These are phyloP conservation scores for Drosophila anomelani DNA, from an alignment of 2,888 invertebrate genomes.

Conservation along the genomic window DNA sequence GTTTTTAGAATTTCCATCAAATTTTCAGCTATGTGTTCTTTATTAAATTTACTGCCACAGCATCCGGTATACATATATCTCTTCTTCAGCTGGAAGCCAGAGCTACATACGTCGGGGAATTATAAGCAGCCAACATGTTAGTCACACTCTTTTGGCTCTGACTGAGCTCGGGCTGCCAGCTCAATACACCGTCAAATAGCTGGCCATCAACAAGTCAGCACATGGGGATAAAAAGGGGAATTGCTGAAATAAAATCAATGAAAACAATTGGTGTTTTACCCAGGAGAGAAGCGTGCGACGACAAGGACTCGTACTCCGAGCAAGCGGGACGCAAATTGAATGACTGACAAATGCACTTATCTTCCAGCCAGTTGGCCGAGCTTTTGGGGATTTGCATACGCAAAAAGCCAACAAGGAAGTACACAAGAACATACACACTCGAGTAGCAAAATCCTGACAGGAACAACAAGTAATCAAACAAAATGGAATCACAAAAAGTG, in stretches of 20 bases:
- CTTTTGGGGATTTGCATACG: slow-evolving; percentile 62
- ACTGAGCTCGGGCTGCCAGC: slow-evolving; percentile 17
- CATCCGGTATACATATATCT: slow-evolving; percentile 6
- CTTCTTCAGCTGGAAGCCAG: not conserved
- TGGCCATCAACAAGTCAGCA: slow-evolving; percentile 47
- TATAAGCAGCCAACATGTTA: slow-evolving; percentile 39
- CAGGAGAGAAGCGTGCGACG: slow-evolving; percentile 46
- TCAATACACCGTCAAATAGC: slow-evolving; percentile 40
- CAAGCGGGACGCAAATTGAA: slow-evolving; percentile 58
- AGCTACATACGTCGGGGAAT: slow-evolving; percentile 28
- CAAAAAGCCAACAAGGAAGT: slow-evolving; percentile 40
- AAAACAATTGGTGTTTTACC: slow-evolving; percentile 65
- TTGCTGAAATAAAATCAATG: slow-evolving; percentile 63
- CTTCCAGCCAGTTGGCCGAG: slow-evolving; percentile 42
- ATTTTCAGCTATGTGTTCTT: not conserved
- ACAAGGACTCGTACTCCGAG: slow-evolving; percentile 23
- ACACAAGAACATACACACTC: slow-evolving; percentile 21
- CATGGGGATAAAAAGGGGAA: slow-evolving; percentile 25
- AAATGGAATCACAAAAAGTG: slow-evolving; percentile 35
- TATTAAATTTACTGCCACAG: slow-evolving; percentile 15
- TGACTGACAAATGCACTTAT: slow-evolving; percentile 74
- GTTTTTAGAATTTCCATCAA: not conserved
- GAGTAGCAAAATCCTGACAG: slow-evolving; percentile 32
- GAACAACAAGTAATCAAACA: slow-evolving; percentile 50
- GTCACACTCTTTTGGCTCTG: slow-evolving; percentile 26